Evolutionary conservation across 2,888 invertebrate species (phyloP), one percentile per base, ranked within the genome.

Genomic region (Atethmia centrago): DNA sequence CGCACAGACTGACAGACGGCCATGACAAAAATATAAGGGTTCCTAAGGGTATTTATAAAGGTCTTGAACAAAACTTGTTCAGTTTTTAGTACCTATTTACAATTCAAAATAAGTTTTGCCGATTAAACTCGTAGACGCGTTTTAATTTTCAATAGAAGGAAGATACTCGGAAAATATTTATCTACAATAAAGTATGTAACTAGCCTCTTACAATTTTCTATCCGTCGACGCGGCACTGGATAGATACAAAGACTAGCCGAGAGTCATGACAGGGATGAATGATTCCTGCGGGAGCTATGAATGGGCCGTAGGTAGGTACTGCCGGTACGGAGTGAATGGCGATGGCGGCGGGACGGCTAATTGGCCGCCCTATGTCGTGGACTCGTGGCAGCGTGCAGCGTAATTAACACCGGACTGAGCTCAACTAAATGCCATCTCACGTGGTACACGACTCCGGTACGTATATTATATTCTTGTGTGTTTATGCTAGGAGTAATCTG

Each of bases 201-300:
- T 40, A 49, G 47, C 19, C 40, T 62, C 3, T 69, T 63, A 80
- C 69, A 53, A 69, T 63, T 68, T 67, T 36, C 53, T 66, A 66
- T 61, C 56, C 51, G 40, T 67, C n/a, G 67, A n/a, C 59, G 67
- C 61, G 53, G 70, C 62, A 49, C 71, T 66, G 68, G 70, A 71
- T 73, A 40, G 40, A 61, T 49, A 85, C 85, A 87, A 87, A 86
- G 82, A 80, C 76, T 80, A 80, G 83, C 80, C 70, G 70, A 76
- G 74, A 80, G 76, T 81, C 83, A 62, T 87, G 90, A 89, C 89
- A 86, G 86, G 88, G 89, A 92, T 94, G 94, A 94, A 93, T 93
- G 93, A 89, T 88, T 84, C 84, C 78, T 75, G 71, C 73, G 79
- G 81, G 87, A 86, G 80, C 70, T 85, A 91, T 94, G 93, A 94